Conservation (phyloP, 2,797 vertebrate genomes). For the Odontamblyopus lacepedii region DNA sequence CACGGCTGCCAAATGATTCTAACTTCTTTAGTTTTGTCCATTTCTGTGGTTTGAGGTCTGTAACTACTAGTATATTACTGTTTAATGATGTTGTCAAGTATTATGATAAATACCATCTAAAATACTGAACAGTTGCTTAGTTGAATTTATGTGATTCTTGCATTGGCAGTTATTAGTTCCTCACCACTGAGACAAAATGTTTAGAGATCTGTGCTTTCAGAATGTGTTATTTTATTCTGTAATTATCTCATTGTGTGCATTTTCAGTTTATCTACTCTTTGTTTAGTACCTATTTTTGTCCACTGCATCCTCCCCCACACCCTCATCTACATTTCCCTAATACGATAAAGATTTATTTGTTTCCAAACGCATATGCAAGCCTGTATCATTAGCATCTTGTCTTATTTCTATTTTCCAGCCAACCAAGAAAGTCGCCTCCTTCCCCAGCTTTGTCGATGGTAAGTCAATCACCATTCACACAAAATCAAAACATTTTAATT, state of each 20-base stretch:
- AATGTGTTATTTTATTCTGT: not conserved
- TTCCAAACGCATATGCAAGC: not conserved
- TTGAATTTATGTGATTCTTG: not conserved
- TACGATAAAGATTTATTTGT: conserved; percentile 6
- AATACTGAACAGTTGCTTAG: not conserved
- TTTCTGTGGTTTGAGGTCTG: not conserved
- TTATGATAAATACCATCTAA: not conserved
- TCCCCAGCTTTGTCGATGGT: conserved; percentile 99
- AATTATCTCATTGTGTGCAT: not conserved
- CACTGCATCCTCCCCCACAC: not conserved
- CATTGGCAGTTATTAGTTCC: not conserved
- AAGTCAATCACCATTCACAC: conserved; percentile 67
- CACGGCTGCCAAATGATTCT: not conserved
- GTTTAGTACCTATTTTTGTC: not conserved
- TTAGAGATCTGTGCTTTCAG: not conserved
- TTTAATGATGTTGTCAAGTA: not conserved
- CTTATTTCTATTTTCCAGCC: conserved; percentile 73
- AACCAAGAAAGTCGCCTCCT: conserved; percentile 92
- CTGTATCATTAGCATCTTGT: conserved; percentile 7
- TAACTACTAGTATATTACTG: not conserved
- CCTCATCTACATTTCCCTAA: conserved; percentile 4
- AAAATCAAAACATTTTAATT: conserved; percentile 46
- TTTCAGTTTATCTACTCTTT: not conserved
- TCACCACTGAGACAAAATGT: not conserved
- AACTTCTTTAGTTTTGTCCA: not conserved